Evolutionary conservation across 2,797 vertebrate genomes (phyloP), one percentile per base, ranked within the genome.

Genomic region (Microhierax caerulescens): DNA sequence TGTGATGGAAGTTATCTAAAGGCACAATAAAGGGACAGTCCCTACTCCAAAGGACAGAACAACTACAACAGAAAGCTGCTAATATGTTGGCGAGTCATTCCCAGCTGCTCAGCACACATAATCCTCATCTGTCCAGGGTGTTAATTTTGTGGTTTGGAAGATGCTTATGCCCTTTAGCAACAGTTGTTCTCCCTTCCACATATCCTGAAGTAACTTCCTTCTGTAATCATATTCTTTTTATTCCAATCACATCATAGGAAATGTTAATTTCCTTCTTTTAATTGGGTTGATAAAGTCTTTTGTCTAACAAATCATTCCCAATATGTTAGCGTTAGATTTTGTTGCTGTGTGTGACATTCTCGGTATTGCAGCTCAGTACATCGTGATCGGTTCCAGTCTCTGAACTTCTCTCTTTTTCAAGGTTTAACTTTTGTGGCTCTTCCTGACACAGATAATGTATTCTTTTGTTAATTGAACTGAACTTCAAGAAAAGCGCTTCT

Each of bases 181-280:
- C 0, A 13, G 80, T 61, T 77, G 8, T 70, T 72, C 41, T 24
- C 53, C n/a, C 45, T 39, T 72, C 14, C 21, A 7, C 28, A 15
- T 78, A 72, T 28, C 74, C 81, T 87, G 50, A 39, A 74, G 68
- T 63, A 51, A 83, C 83, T 93, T 91, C 92, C 54, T 85, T 82
- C 48, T 69, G 34, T 95, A 94, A 76, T 94, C 64, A 7, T 25
- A 85, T 73, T 63, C 72, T 39, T 91, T 60, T 78, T 51, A 48
- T 93, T 95, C 81, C 20, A 59, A 3, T 94, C 87, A 70, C 75
- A 74, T 85, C 21, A 8, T 37, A n/a, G 41, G 45, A 91, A 91
- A 77, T 51, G 70, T 90, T 97, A 59, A 95, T 96, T 95, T 96
- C 91, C 93, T 91, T 34, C 81, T 43, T 89, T 77, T 95, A 96